Evolutionary conservation across 92 coral and sea anemone species (phyloP).

Genomic region (Montipora capitata): DNA sequence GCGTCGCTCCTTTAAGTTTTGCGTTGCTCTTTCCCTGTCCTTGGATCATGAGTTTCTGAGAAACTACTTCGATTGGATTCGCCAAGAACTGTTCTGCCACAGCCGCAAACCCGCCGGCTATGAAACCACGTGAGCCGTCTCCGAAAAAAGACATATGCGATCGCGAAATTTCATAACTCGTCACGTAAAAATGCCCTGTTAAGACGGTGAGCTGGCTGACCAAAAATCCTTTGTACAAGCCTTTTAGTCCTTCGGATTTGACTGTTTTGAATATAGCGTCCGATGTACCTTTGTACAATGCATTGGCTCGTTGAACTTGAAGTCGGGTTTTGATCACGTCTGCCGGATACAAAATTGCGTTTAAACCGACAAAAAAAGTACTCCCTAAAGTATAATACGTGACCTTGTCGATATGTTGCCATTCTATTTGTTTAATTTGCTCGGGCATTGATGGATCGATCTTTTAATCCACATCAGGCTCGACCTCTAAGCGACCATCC

Average conservation of each 20-base stretch:
- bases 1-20: conserved; percentile 77
- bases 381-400: conserved; percentile 83
- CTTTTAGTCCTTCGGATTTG: conserved; percentile 86
- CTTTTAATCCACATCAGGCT: not conserved
- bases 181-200: conserved; percentile 87
- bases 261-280: conserved; percentile 88
- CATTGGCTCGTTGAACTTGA: conserved; percentile 88
- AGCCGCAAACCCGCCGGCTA: conserved; percentile 93
- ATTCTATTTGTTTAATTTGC: conserved; percentile 86
- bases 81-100: conserved; percentile 85
- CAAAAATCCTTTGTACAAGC: conserved; percentile 88
- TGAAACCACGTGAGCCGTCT: conserved; percentile 90
- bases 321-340: conserved; percentile 93
- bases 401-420: conserved; percentile 92
- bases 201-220: conserved; percentile 83
- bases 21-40: conserved; percentile 68
- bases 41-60: conserved; percentile 78
- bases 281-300: conserved; percentile 82
- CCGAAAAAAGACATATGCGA: conserved; percentile 76
- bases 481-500: too few species aligned
- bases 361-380: conserved; percentile 73
- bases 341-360: conserved; percentile 83
- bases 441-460: conserved; percentile 82
- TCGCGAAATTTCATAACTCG: conserved; percentile 92
- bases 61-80: conserved; percentile 68